These are phyloP conservation scores for Trachelus tabidus DNA, from an alignment of 2,888 invertebrate genomes.

Conservation along the genomic window DNA sequence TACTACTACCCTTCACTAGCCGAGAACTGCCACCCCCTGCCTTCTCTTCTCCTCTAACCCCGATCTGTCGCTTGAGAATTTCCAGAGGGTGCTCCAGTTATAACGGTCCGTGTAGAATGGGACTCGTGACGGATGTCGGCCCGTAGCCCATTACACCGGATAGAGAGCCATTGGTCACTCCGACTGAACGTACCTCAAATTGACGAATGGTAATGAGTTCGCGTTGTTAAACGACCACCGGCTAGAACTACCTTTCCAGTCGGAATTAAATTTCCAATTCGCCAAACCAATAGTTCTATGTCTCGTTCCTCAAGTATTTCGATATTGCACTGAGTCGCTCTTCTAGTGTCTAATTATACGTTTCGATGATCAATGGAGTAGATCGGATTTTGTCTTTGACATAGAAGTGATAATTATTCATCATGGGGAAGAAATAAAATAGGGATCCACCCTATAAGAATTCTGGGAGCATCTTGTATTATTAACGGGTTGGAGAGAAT, in stretches of 20 bases:
- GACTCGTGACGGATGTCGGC: slow-evolving; percentile 64
- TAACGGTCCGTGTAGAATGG: slow-evolving; percentile 43
- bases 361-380: not conserved
- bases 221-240: slow-evolving; percentile 63
- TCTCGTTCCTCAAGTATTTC: not conserved
- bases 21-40: not conserved
- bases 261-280: slow-evolving; percentile 42
- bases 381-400: not conserved
- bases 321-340: not conserved
- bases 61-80: slow-evolving; percentile 28
- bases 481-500: not conserved
- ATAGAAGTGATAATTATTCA: not conserved
- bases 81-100: slow-evolving; percentile 48
- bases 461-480: not conserved
- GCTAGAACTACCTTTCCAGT: slow-evolving; percentile 31
- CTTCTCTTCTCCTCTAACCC: not conserved
- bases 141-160: slow-evolving; percentile 62
- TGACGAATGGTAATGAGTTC: slow-evolving; percentile 67
- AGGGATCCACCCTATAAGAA: not conserved
- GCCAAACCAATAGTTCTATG: not conserved
- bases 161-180: slow-evolving; percentile 67
- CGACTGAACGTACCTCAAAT: slow-evolving; percentile 63
- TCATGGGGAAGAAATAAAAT: not conserved
- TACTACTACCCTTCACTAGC: not conserved
- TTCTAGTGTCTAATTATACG: not conserved